phyloP scores from a whole-genome alignment of 1,140 invertebrate genomes.

The Camponotus floridanus region DNA sequence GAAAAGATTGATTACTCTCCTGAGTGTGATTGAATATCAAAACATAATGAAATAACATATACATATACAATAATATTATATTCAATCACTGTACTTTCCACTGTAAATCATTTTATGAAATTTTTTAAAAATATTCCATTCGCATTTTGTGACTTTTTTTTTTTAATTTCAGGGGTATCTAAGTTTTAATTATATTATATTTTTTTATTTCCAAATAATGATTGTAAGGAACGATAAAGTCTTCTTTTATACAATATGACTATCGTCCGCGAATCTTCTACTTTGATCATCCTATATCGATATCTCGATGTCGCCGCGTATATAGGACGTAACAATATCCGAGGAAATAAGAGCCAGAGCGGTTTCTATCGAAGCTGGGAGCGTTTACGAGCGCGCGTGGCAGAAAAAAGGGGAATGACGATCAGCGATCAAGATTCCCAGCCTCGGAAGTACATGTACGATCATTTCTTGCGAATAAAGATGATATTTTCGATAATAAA shows the following conservation, averaged over 20 bases:
- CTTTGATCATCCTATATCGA: conserved; percentile 32
- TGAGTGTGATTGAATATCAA: neutral
- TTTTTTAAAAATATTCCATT: neutral
- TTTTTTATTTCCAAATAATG: neutral
- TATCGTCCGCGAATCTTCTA: conserved; percentile 30
- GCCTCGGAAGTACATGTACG: neutral
- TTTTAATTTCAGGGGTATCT: neutral
- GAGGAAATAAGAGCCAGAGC: conserved; percentile 55
- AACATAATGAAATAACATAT: neutral
- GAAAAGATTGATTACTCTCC: neutral
- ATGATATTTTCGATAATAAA: conserved; percentile 39
- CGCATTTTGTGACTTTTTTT: neutral
- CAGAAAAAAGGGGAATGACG: conserved; percentile 43
- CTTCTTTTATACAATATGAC: neutral
- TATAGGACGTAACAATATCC: conserved; percentile 60
- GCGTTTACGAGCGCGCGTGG: conserved; percentile 51
- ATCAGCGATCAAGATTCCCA: conserved; percentile 53
- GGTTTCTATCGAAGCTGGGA: conserved; percentile 18
- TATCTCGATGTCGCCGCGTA: conserved; percentile 35
- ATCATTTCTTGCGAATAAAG: conserved; percentile 19
- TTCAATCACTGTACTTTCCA: neutral
- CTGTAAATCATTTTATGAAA: conserved; percentile 4
- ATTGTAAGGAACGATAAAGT: conserved; percentile 9
- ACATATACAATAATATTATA: neutral
- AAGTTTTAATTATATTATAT: neutral